Percentiles rank a stretch among this genome's conserved stretches.
These are phyloP conservation scores for Todiramphus chloris DNA, from an alignment of 2,113 vertebrate genomes.

Conservation along the genomic window DNA sequence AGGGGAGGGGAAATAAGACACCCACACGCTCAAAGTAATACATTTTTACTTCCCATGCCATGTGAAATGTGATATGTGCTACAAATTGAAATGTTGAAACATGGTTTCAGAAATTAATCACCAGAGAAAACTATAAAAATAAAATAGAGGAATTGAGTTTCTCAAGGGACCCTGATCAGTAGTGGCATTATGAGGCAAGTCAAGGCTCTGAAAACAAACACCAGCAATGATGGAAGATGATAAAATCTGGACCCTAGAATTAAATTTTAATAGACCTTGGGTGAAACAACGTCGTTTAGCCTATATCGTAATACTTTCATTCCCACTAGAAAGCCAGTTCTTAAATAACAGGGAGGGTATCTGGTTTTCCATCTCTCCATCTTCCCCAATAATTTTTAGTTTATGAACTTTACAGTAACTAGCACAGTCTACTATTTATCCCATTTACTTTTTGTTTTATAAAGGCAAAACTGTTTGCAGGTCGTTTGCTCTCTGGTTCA, in stretches of 20 bases:
- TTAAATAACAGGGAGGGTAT: background rate
- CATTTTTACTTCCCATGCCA: background rate
- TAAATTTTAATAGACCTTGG: background rate
- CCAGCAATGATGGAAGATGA: background rate
- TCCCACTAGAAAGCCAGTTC: background rate
- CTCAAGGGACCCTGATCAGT: background rate
- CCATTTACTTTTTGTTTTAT: background rate
- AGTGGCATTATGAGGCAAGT: background rate
- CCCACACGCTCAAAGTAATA: background rate
- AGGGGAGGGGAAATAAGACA: background rate
- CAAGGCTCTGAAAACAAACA: constrained; percentile 3
- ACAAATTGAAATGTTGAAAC: constrained; percentile 15
- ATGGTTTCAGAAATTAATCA: constrained; percentile 31
- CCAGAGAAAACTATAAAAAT: background rate
- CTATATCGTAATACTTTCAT: background rate
- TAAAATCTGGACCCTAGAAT: background rate
- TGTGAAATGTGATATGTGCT: background rate
- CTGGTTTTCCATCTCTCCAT: background rate
- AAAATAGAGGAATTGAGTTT: background rate
- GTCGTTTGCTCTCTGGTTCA: background rate
- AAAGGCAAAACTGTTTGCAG: background rate
- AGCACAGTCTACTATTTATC: background rate
- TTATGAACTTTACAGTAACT: background rate
- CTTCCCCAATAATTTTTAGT: background rate
- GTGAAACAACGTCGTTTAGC: background rate